Conservation (phyloP, 2,888 invertebrate species). For the Tiliacea aurago region DNA sequence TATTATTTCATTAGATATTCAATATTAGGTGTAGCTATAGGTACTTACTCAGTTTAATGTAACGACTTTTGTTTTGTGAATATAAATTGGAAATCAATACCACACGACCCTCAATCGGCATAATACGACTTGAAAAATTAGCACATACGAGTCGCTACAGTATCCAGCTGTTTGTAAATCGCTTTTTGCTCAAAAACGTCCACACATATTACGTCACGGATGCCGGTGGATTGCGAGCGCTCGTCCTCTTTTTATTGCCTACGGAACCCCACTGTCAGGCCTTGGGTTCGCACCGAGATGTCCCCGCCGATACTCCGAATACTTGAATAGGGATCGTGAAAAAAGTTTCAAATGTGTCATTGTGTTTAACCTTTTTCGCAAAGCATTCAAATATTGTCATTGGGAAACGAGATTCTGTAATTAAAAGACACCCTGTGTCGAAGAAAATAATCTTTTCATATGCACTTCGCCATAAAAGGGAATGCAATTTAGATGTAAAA, state of each 20-base stretch:
- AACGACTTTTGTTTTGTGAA: conserved; percentile 7
- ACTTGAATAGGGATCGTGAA: conserved; percentile 74
- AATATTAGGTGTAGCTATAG: neutral
- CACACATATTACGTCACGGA: conserved; percentile 83
- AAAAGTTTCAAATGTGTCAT: conserved; percentile 72
- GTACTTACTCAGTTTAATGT: neutral
- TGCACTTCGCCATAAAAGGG: conserved; percentile 24
- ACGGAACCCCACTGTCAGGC: conserved; percentile 82
- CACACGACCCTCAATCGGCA: conserved; percentile 2
- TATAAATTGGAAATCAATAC: conserved; percentile 41
- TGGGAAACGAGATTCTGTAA: conserved; percentile 58
- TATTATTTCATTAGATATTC: conserved; percentile 5
- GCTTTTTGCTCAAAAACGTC: conserved; percentile 75
- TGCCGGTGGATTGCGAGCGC: conserved; percentile 68
- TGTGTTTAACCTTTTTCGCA: conserved; percentile 67
- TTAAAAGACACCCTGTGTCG: conserved; percentile 59
- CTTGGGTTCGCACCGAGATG: conserved; percentile 80
- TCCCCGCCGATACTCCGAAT: conserved; percentile 76
- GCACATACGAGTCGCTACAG: conserved; percentile 67
- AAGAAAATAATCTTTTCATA: conserved; percentile 56
- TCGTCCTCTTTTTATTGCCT: conserved; percentile 76
- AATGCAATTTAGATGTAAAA: conserved; percentile 53
- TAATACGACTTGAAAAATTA: conserved; percentile 59
- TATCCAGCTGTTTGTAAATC: conserved; percentile 71
- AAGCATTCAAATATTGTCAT: conserved; percentile 66